These are phyloP conservation scores for Bucco capensis DNA, from an alignment of 2,113 vertebrate genomes.

Conservation along the genomic window DNA sequence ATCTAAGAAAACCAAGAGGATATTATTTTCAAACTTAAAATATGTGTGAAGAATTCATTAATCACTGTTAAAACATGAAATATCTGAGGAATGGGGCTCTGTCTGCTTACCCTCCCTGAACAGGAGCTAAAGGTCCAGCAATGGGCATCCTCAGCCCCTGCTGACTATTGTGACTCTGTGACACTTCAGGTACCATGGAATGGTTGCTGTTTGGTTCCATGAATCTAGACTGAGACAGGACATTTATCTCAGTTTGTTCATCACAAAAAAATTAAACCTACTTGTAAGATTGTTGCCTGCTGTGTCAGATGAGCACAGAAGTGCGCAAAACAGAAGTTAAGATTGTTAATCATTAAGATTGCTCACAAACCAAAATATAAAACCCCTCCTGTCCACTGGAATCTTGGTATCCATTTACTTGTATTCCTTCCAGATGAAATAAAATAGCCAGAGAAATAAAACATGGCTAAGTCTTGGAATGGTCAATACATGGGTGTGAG, in stretches of 20 bases:
- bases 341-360: background rate
- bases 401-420: background rate
- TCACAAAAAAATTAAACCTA: background rate
- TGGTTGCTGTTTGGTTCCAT: background rate
- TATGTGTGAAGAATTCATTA: background rate
- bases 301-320: background rate
- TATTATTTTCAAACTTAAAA: background rate
- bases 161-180: background rate
- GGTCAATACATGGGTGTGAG: fast-evolving
- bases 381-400: background rate
- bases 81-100: background rate
- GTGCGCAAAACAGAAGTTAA: background rate
- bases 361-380: background rate
- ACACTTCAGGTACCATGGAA: background rate
- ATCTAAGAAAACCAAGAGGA: background rate
- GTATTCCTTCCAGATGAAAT: background rate
- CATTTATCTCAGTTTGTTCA: background rate
- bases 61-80: background rate
- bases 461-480: background rate
- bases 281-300: background rate
- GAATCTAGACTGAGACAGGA: background rate
- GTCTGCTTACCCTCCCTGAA: background rate
- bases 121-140: background rate
- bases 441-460: background rate
- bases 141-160: background rate